Evolutionary conservation across 2,888 invertebrate species (phyloP).

Genomic region (Apamea monoglypha): DNA sequence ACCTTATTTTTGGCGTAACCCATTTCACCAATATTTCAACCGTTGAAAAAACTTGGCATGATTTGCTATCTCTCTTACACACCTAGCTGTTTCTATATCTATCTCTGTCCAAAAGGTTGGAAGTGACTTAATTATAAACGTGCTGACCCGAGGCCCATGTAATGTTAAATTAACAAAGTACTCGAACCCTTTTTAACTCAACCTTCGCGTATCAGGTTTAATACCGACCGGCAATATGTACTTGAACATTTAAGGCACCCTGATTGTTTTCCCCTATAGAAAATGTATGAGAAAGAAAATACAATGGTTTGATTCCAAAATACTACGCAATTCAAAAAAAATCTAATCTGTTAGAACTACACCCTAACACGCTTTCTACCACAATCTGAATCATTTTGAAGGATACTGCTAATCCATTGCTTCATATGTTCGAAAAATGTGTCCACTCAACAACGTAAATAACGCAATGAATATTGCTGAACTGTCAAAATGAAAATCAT

Average conservation of each 20-base stretch:
- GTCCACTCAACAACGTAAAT: too few species aligned
- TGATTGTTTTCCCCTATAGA: constrained; percentile 31
- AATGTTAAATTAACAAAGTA: constrained; percentile 68
- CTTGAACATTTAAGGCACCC: constrained; percentile 44
- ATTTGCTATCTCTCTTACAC: constrained; percentile 27
- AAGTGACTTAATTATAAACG: constrained; percentile 68
- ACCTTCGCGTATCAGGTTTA: constrained; percentile 44
- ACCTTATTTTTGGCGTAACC: constrained; percentile 35
- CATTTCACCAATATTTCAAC: constrained; percentile 44
- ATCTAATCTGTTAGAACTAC: too few species aligned
- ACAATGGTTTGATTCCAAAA: neutral
- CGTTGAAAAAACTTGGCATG: constrained; percentile 33
- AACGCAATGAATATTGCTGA: too few species aligned
- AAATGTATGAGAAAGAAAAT: neutral
- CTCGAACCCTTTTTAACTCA: constrained; percentile 64
- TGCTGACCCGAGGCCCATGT: constrained; percentile 62
- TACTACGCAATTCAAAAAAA: too few species aligned
- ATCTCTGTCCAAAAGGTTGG: constrained; percentile 47
- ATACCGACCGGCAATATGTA: constrained; percentile 49
- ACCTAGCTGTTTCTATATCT: neutral
- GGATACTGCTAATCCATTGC: too few species aligned
- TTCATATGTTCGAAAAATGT: too few species aligned
- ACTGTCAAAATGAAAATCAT: too few species aligned
- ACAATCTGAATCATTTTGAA: too few species aligned
- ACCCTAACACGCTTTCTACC: too few species aligned